phyloP scores from a whole-genome alignment of 1,140 invertebrate genomes.

The Mizuhopecten yessoensis region DNA sequence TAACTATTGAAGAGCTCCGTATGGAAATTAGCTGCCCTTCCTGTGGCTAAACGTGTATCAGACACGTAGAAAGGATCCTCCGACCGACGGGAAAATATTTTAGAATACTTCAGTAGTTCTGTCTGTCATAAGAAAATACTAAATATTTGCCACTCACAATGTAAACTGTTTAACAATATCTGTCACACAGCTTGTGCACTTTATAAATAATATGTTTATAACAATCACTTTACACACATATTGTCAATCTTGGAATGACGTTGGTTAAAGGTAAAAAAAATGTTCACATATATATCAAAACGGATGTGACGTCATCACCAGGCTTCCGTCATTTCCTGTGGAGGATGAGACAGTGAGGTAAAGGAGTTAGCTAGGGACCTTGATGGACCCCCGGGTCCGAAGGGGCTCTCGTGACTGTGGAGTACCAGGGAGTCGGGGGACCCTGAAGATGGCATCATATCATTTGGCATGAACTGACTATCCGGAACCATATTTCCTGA shows the following conservation, averaged over 20 bases:
- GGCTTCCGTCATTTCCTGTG: constrained; percentile 67
- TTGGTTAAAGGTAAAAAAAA: neutral
- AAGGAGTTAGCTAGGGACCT: constrained; percentile 62
- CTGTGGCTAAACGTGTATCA: neutral
- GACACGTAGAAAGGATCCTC: neutral
- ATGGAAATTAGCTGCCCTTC: constrained; percentile 31
- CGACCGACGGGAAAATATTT: neutral
- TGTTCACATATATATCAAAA: constrained; percentile 49
- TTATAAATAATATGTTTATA: constrained; percentile 6
- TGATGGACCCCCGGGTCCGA: constrained; percentile 58
- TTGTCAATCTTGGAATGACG: neutral
- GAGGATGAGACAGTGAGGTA: constrained; percentile 61
- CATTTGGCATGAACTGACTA: constrained; percentile 66
- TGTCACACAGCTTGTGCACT: neutral
- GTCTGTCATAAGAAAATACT: neutral
- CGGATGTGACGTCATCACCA: constrained; percentile 64
- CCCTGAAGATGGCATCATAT: constrained; percentile 67
- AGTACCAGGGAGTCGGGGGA: constrained; percentile 67
- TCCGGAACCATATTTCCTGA: constrained; percentile 63
- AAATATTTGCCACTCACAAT: neutral
- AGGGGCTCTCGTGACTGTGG: constrained; percentile 64
- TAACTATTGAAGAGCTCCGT: neutral
- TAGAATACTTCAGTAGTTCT: neutral
- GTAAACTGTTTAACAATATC: no score
- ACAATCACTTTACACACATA: constrained; percentile 20